Evolutionary conservation across 2,888 invertebrate species (phyloP).

Genomic region (Yponomeuta plumbellus): DNA sequence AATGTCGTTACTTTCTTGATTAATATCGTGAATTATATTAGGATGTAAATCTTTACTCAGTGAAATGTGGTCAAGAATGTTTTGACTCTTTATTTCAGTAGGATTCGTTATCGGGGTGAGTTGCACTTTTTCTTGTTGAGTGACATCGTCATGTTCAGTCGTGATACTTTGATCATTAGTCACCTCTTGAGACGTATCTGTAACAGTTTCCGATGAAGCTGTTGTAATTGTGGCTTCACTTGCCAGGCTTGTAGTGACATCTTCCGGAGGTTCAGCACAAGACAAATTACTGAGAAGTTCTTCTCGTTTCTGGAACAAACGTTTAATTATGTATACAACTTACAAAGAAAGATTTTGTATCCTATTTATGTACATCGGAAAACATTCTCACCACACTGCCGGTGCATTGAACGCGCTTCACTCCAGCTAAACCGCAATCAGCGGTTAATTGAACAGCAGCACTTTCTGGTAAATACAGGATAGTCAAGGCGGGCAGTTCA

Average conservation of each 20-base stretch:
- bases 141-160: conserved; percentile 44
- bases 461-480: conserved; percentile 85
- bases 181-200: conserved; percentile 42
- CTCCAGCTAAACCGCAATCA: conserved; percentile 85
- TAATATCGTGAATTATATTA: conserved; percentile 37
- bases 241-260: conserved; percentile 39
- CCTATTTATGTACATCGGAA: not conserved
- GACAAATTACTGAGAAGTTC: conserved; percentile 77
- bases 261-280: conserved; percentile 71
- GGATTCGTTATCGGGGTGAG: conserved; percentile 31
- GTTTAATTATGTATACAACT: not conserved
- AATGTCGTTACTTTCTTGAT: conserved; percentile 57
- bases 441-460: conserved; percentile 85
- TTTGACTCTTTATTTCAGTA: conserved; percentile 23
- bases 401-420: conserved; percentile 83
- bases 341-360: not conserved
- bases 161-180: conserved; percentile 45
- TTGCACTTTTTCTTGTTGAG: conserved; percentile 30
- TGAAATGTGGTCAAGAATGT: not conserved
- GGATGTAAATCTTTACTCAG: conserved; percentile 29
- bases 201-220: conserved; percentile 39
- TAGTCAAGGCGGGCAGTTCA: conserved; percentile 83
- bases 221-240: conserved; percentile 35
- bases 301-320: conserved; percentile 74
- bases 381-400: conserved; percentile 81